These are phyloP conservation scores for Stegostoma tigrinum DNA, from an alignment of 2,113 vertebrate species.

Conservation along the genomic window DNA sequence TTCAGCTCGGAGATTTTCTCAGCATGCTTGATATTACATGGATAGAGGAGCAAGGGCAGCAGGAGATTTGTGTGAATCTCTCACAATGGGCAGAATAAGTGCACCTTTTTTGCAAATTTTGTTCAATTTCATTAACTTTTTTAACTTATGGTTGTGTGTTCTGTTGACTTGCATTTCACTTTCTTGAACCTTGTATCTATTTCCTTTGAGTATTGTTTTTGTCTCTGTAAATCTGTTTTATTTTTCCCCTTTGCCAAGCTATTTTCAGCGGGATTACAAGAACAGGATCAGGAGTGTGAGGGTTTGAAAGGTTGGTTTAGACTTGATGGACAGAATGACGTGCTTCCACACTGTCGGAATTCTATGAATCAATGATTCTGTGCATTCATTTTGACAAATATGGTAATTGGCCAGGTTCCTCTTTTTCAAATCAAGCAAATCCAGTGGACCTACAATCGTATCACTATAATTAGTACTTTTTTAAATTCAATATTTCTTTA, in stretches of 20 bases:
- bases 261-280: too few species aligned
- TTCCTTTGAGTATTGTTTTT: not conserved
- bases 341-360: too few species aligned
- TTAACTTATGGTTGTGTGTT: not conserved
- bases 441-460: not conserved
- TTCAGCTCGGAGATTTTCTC: not conserved
- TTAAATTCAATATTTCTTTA: not conserved
- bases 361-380: not conserved
- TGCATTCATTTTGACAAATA: not conserved
- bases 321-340: too few species aligned
- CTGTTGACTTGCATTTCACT: not conserved
- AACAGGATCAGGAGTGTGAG: too few species aligned
- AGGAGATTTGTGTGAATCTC: not conserved
- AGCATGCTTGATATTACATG: not conserved
- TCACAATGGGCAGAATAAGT: not conserved
- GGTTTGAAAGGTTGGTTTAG: too few species aligned
- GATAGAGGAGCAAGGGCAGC: not conserved
- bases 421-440: not conserved
- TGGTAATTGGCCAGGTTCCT: not conserved
- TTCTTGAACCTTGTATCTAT: not conserved
- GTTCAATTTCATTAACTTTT: not conserved
- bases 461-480: not conserved
- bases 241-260: not conserved
- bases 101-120: not conserved
- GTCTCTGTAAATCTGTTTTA: not conserved